Conservation (phyloP, 2,888 invertebrate species). For the Meliscaeva auricollis region DNA sequence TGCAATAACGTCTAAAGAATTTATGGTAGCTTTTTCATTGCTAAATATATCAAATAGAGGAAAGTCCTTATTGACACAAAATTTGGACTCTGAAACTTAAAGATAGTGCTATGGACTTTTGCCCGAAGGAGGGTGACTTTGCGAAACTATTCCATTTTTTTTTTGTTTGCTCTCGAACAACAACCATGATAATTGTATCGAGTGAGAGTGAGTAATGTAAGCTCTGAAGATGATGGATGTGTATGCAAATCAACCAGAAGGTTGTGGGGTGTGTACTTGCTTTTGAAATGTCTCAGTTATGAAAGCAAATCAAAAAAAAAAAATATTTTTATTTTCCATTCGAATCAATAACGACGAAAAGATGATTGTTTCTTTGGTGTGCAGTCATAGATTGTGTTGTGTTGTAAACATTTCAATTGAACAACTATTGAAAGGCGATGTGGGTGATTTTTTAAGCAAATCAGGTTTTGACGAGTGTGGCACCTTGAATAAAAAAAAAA, state of each 20-base stretch:
- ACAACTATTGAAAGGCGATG: slow-evolving; percentile 10
- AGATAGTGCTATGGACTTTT: slow-evolving; percentile 1
- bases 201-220: slow-evolving; percentile 7
- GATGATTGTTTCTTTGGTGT: slow-evolving; percentile 18
- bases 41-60: not conserved
- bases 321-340: slow-evolving; percentile 20
- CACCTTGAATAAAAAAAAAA: slow-evolving; percentile 16
- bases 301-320: not conserved
- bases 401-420: slow-evolving; percentile 36
- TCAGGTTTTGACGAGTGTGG: slow-evolving; percentile 9
- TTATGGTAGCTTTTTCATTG: not conserved
- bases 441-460: slow-evolving; percentile 29
- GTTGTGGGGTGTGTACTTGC: not conserved
- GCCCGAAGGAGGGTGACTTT: not conserved
- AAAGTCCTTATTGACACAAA: not conserved
- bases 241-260: slow-evolving; percentile 11
- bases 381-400: slow-evolving; percentile 15
- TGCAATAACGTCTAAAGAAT: slow-evolving; percentile 9
- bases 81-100: slow-evolving; percentile 1
- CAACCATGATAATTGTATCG: slow-evolving; percentile 7
- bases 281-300: slow-evolving; percentile 15
- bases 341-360: slow-evolving; percentile 29
- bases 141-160: slow-evolving; percentile 25
- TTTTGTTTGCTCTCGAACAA: not conserved
- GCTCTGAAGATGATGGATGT: slow-evolving; percentile 18